Evolutionary conservation across 2,888 invertebrate species (phyloP).

Genomic region (Rhogogaster chlorosoma): DNA sequence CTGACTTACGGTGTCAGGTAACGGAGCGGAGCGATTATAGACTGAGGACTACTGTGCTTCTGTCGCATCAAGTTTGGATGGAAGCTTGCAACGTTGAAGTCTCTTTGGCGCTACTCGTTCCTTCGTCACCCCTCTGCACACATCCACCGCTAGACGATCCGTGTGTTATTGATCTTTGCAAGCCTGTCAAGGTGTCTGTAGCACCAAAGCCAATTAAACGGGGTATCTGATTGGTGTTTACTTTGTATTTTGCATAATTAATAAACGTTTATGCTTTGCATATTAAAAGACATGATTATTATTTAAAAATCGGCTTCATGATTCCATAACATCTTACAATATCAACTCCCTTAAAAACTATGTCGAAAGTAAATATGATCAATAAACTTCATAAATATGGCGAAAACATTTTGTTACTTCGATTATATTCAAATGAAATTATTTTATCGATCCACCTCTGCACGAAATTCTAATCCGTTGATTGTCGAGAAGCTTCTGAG

Average conservation of each 20-base stretch:
- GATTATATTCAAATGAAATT: not conserved
- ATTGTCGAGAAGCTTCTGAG: not conserved
- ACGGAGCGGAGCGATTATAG: constrained; percentile 82
- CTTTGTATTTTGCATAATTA: not conserved
- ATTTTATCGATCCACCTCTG: not conserved
- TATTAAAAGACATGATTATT: not conserved
- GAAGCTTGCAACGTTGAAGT: constrained; percentile 95
- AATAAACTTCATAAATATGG: not conserved
- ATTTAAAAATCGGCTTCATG: constrained; percentile 4
- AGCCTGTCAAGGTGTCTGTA: constrained; percentile 91
- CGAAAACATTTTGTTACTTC: not conserved
- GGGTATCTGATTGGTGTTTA: constrained; percentile 81
- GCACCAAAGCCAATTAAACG: constrained; percentile 94
- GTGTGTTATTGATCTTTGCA: constrained; percentile 88
- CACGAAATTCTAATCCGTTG: not conserved
- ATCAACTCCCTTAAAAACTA: not conserved
- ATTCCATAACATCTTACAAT: constrained; percentile 14
- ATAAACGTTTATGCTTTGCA: not conserved
- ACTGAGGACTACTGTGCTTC: constrained; percentile 90
- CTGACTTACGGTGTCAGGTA: constrained; percentile 86
- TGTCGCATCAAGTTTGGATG: constrained; percentile 96
- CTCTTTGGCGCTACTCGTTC: constrained; percentile 89
- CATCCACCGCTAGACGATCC: constrained; percentile 78
- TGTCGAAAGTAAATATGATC: not conserved
- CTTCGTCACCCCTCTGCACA: constrained; percentile 80